Base-by-base conservation (phyloP, 2,797 vertebrate species). In the Cichlasoma orientale region DNA sequence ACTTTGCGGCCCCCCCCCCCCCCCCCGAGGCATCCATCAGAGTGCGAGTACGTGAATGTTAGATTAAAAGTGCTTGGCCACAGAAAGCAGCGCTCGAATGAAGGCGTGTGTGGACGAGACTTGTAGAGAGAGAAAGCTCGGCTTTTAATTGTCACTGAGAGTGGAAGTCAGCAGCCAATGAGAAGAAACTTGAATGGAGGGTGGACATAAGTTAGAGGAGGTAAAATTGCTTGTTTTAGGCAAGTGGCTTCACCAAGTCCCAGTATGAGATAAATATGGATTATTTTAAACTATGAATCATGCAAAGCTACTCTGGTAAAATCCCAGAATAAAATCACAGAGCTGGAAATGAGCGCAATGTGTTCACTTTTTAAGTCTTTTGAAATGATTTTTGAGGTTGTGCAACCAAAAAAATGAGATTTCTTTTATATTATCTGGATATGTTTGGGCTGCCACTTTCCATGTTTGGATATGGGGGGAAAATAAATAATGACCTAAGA, bases 131-230 rank as follows among this genome's bases (percentile, higher is more conserved):
- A 14, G n/a, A n/a, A 38, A 23, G 33, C 57, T 59, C 14, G 21
- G 31, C 19, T 38, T 38, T 1, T 36, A 36, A 8, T 12, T 38
- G 58, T 41, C 36, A 41, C 13, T 18, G 59, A 41, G 36, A 66
- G 25, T 38, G 44, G 9, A 66, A 3, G 14, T 25, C 38, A 18
- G 13, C 0, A 56, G 55, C 11, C 11, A 55, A 7, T 14, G 21
- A 14, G 36, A 41, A 41, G 2, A 66, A 44, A 66, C 10, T 0
- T 63, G 41, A 41, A 61, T 2, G 36, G 0, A 61, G 13, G 23
- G 36, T 0, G 0, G 0, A 21, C 21, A 41, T 14, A 41, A 25
- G 41, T 21, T 25, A 63, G 36, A 63, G 59, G 0, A 63, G 13
- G 2, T 41, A 38, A 41, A 63, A 63, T 5, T 1, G 25, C 16